Base-by-base conservation (phyloP, 2,797 vertebrate species). In the Muscicapa comitata region DNA sequence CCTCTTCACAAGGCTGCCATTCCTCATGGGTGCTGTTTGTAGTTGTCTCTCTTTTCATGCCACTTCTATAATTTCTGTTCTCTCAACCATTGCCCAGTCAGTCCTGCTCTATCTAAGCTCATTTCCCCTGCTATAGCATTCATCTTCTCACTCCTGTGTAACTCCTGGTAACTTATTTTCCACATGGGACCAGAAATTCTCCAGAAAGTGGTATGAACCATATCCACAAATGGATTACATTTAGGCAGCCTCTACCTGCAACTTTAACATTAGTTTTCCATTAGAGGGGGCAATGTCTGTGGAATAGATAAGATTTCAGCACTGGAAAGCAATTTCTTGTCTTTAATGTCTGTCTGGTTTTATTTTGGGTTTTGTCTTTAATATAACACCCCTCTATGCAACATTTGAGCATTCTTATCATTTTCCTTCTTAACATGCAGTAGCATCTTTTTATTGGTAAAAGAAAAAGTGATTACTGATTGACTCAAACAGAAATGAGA, bases 271-370 rank as follows among this genome's bases (percentile, higher is more conserved):
- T 25, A 54, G 84, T 68, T 88, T 91, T 62, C 91, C 85, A 54
- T 94, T 74, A 90, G 87, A 91, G 86, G 79, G 85, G 95, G 82
- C 47, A 83, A 67, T 42, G 28, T 35, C 55, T 88, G 24, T 47
- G 47, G 11, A 78, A 82, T 48, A 74, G 25, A 5, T 42, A 62
- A 26, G 17, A 80, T 78, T 84, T 88, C 65, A 91, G 35, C 21
- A 76, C 26, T 75, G 43, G 38, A 92, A 92, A 72, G 35, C 8
- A 45, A 57, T 57, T 63, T 21, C 7, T 73, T 59, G 13, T 54
- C n/a, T 62, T 88, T 45, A 78, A 83, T 51, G 17, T 35, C 38
- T 72, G 11, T n/a, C 54, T 65, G 31, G 18, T 92, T 90, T 86
- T 51, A 48, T 66, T 29, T 38, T 12, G 11, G 14, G 5, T 48